These are phyloP conservation scores for Balanococcus diminutus DNA, from an alignment of 2,888 invertebrate species.

Conservation along the genomic window DNA sequence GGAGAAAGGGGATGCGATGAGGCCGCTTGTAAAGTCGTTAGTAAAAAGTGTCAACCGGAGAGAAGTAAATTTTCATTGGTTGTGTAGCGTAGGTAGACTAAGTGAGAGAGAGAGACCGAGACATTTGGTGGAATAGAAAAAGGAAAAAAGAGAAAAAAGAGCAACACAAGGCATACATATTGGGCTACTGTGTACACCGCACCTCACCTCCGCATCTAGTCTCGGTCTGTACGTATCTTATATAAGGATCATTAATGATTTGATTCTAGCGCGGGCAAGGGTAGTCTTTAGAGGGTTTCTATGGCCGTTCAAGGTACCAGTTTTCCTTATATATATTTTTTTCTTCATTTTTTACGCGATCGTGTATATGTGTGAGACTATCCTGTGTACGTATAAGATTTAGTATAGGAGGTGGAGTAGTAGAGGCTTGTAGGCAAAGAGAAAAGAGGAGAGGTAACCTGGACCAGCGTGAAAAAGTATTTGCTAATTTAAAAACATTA, in stretches of 20 bases:
- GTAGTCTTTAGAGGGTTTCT: neutral
- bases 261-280: neutral
- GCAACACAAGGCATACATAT: neutral
- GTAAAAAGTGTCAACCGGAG: conserved; percentile 11
- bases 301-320: neutral
- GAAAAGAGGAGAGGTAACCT: neutral
- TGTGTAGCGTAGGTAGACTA: neutral
- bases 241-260: neutral
- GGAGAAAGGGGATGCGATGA: neutral
- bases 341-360: neutral
- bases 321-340: neutral
- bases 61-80: conserved; percentile 17
- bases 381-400: neutral
- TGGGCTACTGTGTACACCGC: neutral
- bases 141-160: neutral
- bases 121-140: neutral
- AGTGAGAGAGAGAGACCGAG: neutral
- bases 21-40: neutral
- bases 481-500: conserved; percentile 17
- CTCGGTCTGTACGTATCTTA: no score
- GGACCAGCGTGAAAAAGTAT: conserved; percentile 8
- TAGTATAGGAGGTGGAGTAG: neutral
- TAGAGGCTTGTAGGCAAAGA: neutral
- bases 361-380: neutral
- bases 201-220: neutral